Evolutionary conservation across 2,797 vertebrate species (phyloP).

Genomic region (Jordanella pulchra): DNA sequence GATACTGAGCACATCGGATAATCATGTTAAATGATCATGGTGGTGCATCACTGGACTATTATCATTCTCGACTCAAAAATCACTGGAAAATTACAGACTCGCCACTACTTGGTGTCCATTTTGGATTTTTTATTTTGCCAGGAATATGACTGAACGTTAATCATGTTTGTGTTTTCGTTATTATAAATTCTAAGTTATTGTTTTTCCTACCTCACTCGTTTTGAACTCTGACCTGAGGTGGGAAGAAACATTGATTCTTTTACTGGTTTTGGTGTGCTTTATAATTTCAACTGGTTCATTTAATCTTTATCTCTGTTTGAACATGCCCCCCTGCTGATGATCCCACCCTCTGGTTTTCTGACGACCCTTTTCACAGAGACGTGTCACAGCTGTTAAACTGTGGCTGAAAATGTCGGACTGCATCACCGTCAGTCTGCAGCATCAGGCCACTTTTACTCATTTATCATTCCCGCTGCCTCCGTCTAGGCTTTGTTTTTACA

Average conservation of each 20-base stretch:
- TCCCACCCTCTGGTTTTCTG: constrained; percentile 33
- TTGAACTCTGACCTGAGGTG: constrained; percentile 46
- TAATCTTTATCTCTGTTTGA: constrained; percentile 41
- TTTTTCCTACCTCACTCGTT: constrained; percentile 75
- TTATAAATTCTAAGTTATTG: constrained; percentile 56
- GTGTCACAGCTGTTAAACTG: constrained; percentile 21
- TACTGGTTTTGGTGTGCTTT: constrained; percentile 59
- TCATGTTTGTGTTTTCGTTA: background rate
- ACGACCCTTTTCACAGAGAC: constrained; percentile 8
- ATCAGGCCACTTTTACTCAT: constrained; percentile 30
- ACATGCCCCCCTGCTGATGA: constrained; percentile 45
- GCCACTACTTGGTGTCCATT: constrained; percentile 3
- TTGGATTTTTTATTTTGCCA: background rate
- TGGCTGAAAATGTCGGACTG: constrained; percentile 46
- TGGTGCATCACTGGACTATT: constrained; percentile 6
- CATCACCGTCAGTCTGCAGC: constrained; percentile 39
- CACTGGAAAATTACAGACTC: constrained; percentile 23
- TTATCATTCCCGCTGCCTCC: constrained; percentile 24
- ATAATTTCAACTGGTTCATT: constrained; percentile 42
- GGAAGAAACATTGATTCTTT: constrained; percentile 50
- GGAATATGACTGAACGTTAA: constrained; percentile 25
- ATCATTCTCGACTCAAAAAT: constrained; percentile 1
- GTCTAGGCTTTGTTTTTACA: constrained; percentile 38
- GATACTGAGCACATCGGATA: constrained; percentile 23
- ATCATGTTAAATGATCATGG: constrained; percentile 17